Evolutionary conservation across 30 jellyfish, hydroid and myxozoan genomes (phyloP), one percentile per base, ranked within the genome.

Genomic region (Hydractinia echinata): DNA sequence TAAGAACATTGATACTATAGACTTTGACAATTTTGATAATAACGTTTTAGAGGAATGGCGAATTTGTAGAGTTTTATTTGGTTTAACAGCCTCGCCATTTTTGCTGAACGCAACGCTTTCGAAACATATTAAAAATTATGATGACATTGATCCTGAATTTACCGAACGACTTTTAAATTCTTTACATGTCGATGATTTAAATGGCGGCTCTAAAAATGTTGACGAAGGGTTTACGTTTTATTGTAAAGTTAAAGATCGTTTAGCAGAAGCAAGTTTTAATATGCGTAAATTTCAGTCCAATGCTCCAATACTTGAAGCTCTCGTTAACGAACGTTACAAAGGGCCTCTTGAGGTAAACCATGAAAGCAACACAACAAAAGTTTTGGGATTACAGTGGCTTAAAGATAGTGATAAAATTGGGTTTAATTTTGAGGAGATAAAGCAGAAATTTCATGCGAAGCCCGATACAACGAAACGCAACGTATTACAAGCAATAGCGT

Each of bases 61-160:
- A 50, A 16, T 76, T 6, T 9, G 84, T 8, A 10, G 84, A 6
- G 73, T 76, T 13, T 10, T 18, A 5, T 54, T 48, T 76, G 84
- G 84, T 6, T 77, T 54, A 8, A 76, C 84, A 8, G 19, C 84
- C 19, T 76, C 84, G 19, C 74, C 81, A 53, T 76, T 53, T 55
- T 52, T 14, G 51, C 50, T 76, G 18, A 18, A 51, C 19, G 84
- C 81, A 50, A 76, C 84, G 9, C 1, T 76, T 15, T n/a, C 15
- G 14, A 30, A 19, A 6, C 82, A 76, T 16, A 16, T 16, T 48
- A 10, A 52, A 15, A 52, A 53, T 21, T 21, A 16, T 30, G 10
- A 11, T 15, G 15, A 13, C 15, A 16, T 11, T 58, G 69, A 58
- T 16, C 69, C 69, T 11, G 3, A 58, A 16, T 58, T 58, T 58